Conservation (phyloP, 2,113 vertebrate genomes). For the Cyanoderma ruficeps region DNA sequence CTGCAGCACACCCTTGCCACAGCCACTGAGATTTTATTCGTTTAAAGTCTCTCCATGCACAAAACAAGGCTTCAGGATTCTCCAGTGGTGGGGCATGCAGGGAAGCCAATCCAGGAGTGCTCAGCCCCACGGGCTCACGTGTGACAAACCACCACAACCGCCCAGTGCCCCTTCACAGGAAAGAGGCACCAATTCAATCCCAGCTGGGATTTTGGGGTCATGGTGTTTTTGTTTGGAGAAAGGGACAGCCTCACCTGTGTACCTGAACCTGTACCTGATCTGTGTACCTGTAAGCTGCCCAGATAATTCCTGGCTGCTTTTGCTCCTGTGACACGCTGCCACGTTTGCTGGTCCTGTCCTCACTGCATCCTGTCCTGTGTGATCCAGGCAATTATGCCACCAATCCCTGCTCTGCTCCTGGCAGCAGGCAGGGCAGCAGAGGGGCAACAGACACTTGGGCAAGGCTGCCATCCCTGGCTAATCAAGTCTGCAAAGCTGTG, state of each 20-base stretch:
- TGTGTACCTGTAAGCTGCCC: not conserved
- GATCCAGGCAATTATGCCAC: not conserved
- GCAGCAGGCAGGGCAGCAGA: not conserved
- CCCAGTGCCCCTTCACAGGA: not conserved
- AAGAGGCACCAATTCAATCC: not conserved
- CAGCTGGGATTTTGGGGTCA: not conserved
- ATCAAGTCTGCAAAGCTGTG: not conserved
- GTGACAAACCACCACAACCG: not conserved
- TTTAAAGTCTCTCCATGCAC: rapidly evolving
- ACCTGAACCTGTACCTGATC: not conserved
- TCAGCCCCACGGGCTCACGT: not conserved
- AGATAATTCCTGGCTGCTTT: not conserved
- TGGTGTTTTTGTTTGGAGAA: not conserved
- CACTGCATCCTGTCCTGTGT: not conserved
- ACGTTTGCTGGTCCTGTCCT: not conserved
- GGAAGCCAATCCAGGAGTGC: not conserved
- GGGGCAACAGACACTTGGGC: not conserved
- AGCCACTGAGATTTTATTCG: not conserved
- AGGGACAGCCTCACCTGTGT: not conserved
- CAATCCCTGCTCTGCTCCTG: not conserved
- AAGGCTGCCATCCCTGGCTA: not conserved
- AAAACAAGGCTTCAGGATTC: not conserved
- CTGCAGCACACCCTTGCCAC: not conserved
- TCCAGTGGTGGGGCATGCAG: rapidly evolving
- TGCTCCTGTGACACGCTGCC: not conserved